Evolutionary conservation across 2,797 vertebrate species (phyloP).

Genomic region (Sardinella longiceps): DNA sequence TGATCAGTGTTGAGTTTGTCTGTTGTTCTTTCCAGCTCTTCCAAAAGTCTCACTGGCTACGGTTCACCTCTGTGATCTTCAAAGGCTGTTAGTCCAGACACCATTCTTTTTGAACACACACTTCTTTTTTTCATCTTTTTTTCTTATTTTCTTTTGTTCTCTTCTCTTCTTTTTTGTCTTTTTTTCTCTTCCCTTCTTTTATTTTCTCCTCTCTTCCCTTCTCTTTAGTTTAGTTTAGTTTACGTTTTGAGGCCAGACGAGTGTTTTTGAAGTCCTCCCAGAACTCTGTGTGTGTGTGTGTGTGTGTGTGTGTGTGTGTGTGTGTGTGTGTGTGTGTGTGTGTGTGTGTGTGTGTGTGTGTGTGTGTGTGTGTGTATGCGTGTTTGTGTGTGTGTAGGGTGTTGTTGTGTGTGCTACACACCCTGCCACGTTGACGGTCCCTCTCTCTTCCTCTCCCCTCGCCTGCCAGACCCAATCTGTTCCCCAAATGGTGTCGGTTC

Average conservation of each 20-base stretch:
- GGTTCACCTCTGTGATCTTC: background rate
- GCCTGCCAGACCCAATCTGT: background rate
- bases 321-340: too few relatives aligned
- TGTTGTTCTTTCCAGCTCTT: background rate
- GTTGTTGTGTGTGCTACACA: background rate
- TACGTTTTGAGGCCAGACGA: background rate
- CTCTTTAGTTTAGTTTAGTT: background rate
- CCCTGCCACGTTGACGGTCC: background rate
- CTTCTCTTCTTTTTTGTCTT: background rate
- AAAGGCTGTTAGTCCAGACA: background rate
- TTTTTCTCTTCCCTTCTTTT: background rate
- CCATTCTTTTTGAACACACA: background rate
- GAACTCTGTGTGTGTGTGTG: background rate
- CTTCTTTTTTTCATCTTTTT: too few relatives aligned
- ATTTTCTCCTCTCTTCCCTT: too few relatives aligned
- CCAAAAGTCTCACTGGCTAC: background rate
- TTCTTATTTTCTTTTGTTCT: background rate
- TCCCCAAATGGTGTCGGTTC: slow-evolving; percentile 25
- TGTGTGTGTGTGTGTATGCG: too few relatives aligned
- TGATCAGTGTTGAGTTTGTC: slow-evolving; percentile 2
- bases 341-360: too few relatives aligned
- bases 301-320: too few relatives aligned
- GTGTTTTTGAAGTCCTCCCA: background rate
- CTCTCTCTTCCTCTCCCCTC: background rate
- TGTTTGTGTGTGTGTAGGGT: too few relatives aligned